phyloP scores from a whole-genome alignment of 2,888 invertebrate species.

The Thumatha senex region DNA sequence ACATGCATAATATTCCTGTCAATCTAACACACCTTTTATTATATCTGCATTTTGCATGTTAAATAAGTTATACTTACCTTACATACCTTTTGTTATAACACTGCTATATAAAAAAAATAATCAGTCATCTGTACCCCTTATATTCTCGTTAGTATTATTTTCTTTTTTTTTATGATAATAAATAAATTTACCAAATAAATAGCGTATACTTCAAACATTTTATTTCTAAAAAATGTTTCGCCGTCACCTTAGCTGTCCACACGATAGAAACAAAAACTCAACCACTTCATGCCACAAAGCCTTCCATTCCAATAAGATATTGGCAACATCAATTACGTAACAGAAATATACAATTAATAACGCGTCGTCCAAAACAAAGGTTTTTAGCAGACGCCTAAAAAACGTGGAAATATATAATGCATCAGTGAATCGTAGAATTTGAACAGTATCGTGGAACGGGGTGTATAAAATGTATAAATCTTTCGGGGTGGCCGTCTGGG shows the following conservation, averaged over 20 bases:
- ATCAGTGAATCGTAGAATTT: slow-evolving; percentile 73
- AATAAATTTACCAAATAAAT: too few relatives aligned
- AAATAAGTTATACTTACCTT: too few relatives aligned
- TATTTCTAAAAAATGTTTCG: slow-evolving; percentile 9
- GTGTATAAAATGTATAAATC: slow-evolving; percentile 67
- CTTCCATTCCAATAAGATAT: slow-evolving; percentile 34
- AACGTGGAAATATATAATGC: slow-evolving; percentile 69
- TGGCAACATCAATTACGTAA: slow-evolving; percentile 35
- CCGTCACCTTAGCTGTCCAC: slow-evolving; percentile 11
- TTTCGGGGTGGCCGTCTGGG: slow-evolving; percentile 72
- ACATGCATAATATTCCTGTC: slow-evolving; percentile 43
- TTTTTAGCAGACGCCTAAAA: slow-evolving; percentile 64
- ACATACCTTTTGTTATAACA: slow-evolving; percentile 18
- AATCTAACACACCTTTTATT: slow-evolving; percentile 36
- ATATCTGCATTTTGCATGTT: slow-evolving; percentile 50
- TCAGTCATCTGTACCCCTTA: slow-evolving; percentile 14
- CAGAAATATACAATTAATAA: slow-evolving; percentile 59
- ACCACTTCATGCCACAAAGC: slow-evolving; percentile 28
- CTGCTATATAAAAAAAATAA: slow-evolving; percentile 13
- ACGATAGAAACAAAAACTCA: slow-evolving; percentile 19
- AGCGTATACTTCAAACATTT: slow-evolving; percentile 14
- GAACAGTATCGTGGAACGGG: slow-evolving; percentile 59
- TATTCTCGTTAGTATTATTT: slow-evolving; percentile 1
- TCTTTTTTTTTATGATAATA: too few relatives aligned
- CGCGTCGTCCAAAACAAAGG: slow-evolving; percentile 64